Base-by-base conservation (phyloP, 2,113 vertebrate species). In the Callospermophilus lateralis region DNA sequence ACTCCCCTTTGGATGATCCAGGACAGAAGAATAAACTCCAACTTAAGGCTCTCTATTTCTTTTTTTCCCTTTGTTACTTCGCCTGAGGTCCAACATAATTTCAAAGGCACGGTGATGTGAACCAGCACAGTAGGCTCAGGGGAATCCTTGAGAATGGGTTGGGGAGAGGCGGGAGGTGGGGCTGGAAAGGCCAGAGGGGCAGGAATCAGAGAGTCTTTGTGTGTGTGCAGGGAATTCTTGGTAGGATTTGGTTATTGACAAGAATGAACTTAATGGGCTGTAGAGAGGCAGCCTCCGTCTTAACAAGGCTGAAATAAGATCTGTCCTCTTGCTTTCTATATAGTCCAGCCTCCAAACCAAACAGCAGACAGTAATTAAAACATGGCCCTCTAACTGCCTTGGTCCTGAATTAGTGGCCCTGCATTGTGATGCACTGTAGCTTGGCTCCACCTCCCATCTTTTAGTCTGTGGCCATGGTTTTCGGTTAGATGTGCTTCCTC, bases 401-500 rank as follows among this genome's bases (percentile, higher is more conserved):
- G n/a, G 26, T 76, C 34, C 61, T 70, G 63, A 88, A 42, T 79
- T 53, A 10, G 12, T 37, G 80, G 22, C 74, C 16, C 8, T 17
- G 22, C 3, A 3, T 1, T 34, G 19, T 45, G 42, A 15, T 8
- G 17, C 1, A 1, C 58, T 45, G 3, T 0, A 1, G 32, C 12
- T 34, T 8, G 5, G 72, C 16, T n/a, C 79, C 58, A 19, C 42
- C 80, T 61, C 48, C 58, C 3, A 16, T 34, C 55, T 88, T 78
- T 28, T 13, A 84, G 39, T 30, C 0, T 0, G 9, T 20, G 63
- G 77, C 48, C n/a, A 81, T 15, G 26, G 39, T 15, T 77, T 70
- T 10, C 45, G 30, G 30, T 48, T 76, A 32, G 20, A 37, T 84
- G n/a, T 77, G 39, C 55, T 80, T 48, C 76, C 85, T 74, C 61